A percentile compares a stretch with the other conserved stretches of the same genome.
phyloP scores from a whole-genome alignment of 2,113 vertebrate species.

The Neoarius graeffei region DNA sequence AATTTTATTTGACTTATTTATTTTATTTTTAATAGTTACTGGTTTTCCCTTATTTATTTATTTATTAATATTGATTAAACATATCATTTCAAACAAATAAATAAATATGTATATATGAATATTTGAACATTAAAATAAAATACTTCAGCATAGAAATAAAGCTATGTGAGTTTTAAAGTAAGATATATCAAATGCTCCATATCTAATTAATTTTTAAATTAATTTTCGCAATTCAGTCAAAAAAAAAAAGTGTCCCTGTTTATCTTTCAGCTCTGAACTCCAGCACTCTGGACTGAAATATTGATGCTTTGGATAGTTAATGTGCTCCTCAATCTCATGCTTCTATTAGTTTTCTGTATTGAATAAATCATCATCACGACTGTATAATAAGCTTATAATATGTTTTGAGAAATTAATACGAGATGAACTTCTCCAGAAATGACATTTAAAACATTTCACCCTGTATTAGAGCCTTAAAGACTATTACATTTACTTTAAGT shows the following conservation, averaged over 20 bases:
- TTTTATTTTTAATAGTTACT: background rate
- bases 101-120: background rate
- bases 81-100: no score
- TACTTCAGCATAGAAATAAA: background rate
- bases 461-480: no score
- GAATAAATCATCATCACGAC: no score
- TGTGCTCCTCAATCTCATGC: background rate
- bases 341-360: background rate
- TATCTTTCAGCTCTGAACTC: background rate
- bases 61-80: background rate
- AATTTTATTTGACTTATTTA: no score
- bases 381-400: no score
- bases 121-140: background rate
- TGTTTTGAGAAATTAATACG: no score
- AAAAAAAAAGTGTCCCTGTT: no score
- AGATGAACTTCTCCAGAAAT: no score
- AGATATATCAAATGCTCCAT: background rate
- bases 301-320: background rate
- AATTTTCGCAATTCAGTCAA: background rate
- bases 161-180: background rate
- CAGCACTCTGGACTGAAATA: background rate
- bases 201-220: no score
- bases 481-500: background rate
- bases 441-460: no score
- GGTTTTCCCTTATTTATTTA: background rate